Evolutionary conservation across 2,888 invertebrate genomes (phyloP).

Genomic region (Drosophila paucipuncta): DNA sequence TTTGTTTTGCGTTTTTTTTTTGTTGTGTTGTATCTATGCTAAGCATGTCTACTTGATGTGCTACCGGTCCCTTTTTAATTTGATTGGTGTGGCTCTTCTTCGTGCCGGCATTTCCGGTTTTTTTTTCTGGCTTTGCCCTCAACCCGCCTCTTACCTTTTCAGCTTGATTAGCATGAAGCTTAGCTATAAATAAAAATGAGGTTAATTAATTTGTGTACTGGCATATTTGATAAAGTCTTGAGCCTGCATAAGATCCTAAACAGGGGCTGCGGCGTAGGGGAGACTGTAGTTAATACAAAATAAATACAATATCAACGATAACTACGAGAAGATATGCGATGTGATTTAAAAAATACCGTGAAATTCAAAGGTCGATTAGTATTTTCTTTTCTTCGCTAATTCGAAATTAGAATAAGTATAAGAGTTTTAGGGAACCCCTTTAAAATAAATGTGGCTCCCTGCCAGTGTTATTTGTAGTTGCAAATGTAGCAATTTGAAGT

Average conservation of each 20-base stretch:
- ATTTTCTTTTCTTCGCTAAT: neutral
- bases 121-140: slow-evolving; percentile 9
- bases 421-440: neutral
- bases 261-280: slow-evolving; percentile 19
- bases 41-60: slow-evolving; percentile 62
- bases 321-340: too few relatives aligned
- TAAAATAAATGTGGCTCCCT: neutral
- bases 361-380: neutral
- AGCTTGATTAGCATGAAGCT: slow-evolving; percentile 56
- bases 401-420: neutral
- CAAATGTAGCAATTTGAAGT: slow-evolving; percentile 32
- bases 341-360: neutral
- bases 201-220: slow-evolving; percentile 70
- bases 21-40: slow-evolving; percentile 52
- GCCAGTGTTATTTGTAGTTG: slow-evolving; percentile 12
- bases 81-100: slow-evolving; percentile 67
- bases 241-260: neutral
- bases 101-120: slow-evolving; percentile 59
- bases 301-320: neutral
- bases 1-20: slow-evolving; percentile 10
- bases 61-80: slow-evolving; percentile 68
- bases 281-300: neutral
- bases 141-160: slow-evolving; percentile 53
- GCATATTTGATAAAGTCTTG: slow-evolving; percentile 62
- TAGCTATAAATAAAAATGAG: slow-evolving; percentile 24